Evolutionary conservation across 2,113 vertebrate genomes (phyloP).

Genomic region (Protobothrops flavoviridis): DNA sequence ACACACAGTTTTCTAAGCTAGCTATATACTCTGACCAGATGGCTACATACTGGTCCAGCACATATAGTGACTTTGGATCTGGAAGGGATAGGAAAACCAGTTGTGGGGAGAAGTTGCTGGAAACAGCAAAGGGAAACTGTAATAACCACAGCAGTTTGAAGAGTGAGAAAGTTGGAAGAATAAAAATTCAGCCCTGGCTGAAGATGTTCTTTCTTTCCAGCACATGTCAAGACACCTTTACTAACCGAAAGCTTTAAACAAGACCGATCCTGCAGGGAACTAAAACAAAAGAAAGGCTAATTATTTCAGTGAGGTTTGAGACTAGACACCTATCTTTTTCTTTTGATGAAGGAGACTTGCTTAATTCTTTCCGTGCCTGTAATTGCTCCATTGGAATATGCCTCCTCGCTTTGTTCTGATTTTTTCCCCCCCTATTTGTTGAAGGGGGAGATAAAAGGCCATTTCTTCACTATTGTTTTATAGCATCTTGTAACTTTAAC

Average conservation of each 20-base stretch:
- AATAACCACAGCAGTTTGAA: no score
- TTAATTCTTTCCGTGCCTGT: not conserved
- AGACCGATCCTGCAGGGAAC: not conserved
- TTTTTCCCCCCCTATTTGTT: not conserved
- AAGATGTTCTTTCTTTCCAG: not conserved
- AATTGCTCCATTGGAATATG: not conserved
- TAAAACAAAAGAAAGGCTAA: not conserved
- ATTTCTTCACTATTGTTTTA: not conserved
- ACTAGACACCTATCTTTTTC: not conserved
- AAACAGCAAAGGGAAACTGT: not conserved
- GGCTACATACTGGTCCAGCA: no score
- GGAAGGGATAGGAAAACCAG: not conserved
- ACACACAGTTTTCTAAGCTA: no score
- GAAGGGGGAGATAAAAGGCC: not conserved
- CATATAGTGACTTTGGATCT: not conserved
- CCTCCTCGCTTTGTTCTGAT: not conserved
- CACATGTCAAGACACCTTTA: not conserved
- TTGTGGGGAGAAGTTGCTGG: not conserved
- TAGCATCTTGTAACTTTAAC: not conserved
- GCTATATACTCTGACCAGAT: no score
- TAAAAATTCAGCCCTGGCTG: not conserved
- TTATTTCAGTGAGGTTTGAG: not conserved
- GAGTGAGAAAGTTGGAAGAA: not conserved
- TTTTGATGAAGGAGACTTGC: not conserved
- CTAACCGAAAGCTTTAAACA: not conserved